Evolutionary conservation across 2,888 invertebrate genomes (phyloP).

Genomic region (Cataglyphis rosenhaueri): DNA sequence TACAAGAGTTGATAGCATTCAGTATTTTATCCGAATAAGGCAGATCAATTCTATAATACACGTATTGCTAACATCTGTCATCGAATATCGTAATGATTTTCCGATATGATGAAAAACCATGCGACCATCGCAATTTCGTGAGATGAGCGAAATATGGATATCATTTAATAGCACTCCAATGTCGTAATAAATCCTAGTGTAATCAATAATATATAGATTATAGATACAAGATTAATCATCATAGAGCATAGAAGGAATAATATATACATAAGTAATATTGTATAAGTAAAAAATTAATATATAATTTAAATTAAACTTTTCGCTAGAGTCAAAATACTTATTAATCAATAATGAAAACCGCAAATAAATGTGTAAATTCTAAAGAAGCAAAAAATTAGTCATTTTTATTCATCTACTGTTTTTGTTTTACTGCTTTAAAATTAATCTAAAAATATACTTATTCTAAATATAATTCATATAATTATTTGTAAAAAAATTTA

Average conservation of each 20-base stretch:
- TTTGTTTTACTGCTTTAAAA: background rate
- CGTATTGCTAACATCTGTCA: slow-evolving; percentile 34
- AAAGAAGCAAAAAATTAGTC: background rate
- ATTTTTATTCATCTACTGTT: background rate
- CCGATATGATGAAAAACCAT: slow-evolving; percentile 12
- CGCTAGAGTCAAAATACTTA: background rate
- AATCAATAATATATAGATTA: slow-evolving; percentile 18
- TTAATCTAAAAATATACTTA: background rate
- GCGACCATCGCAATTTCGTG: background rate
- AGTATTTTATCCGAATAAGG: background rate
- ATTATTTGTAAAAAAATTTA: background rate
- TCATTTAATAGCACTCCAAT: slow-evolving; percentile 4
- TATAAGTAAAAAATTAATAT: slow-evolving; percentile 27
- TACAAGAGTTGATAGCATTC: background rate
- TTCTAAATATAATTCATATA: background rate
- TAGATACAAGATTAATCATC: background rate
- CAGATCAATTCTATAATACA: slow-evolving; percentile 31
- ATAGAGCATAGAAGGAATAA: slow-evolving; percentile 5
- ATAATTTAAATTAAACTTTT: background rate
- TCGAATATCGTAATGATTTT: slow-evolving; percentile 16
- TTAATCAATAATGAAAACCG: background rate
- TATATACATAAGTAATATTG: background rate
- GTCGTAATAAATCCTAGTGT: slow-evolving; percentile 7
- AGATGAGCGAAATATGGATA: background rate
- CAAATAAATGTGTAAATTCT: background rate